Conservation (phyloP, 2,888 invertebrate genomes). For the Tupiocoris notatus region DNA sequence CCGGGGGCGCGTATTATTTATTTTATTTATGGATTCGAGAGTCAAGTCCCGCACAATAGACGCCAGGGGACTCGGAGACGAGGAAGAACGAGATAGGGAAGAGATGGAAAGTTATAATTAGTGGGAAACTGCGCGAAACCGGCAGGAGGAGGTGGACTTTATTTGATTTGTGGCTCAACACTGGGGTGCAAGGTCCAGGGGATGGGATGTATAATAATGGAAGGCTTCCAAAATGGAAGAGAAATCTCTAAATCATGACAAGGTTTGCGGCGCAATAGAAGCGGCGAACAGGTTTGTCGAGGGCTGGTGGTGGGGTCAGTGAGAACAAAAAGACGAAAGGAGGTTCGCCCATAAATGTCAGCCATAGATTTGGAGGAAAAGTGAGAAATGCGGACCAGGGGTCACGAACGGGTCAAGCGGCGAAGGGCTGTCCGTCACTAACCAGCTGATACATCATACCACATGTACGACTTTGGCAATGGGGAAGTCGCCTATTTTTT, state of each 20-base stretch:
- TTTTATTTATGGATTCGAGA: constrained; percentile 27
- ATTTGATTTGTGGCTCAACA: constrained; percentile 47
- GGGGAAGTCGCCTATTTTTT: too few species aligned
- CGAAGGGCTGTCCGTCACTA: constrained; percentile 47
- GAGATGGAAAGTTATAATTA: constrained; percentile 47
- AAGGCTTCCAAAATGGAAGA: constrained; percentile 50
- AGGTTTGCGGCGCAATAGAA: not conserved
- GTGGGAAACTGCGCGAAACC: constrained; percentile 35
- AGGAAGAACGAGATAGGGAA: constrained; percentile 5
- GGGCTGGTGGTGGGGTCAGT: constrained; percentile 12
- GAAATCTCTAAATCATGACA: constrained; percentile 49
- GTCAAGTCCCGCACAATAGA: constrained; percentile 22
- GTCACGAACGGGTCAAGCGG: constrained; percentile 41
- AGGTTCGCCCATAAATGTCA: constrained; percentile 48
- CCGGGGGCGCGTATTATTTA: not conserved
- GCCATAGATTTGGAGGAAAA: constrained; percentile 48
- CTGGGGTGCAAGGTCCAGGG: constrained; percentile 12
- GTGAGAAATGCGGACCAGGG: constrained; percentile 3
- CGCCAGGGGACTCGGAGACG: not conserved
- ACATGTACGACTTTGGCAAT: not conserved
- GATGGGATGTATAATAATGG: constrained; percentile 49
- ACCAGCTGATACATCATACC: not conserved
- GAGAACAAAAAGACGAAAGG: constrained; percentile 49
- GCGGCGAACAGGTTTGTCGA: constrained; percentile 13
- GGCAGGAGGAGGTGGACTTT: constrained; percentile 4